A percentile compares a stretch with the other conserved stretches of the same genome.
phyloP scores from a whole-genome alignment of 2,797 vertebrate genomes.

The Sebastes variabilis region DNA sequence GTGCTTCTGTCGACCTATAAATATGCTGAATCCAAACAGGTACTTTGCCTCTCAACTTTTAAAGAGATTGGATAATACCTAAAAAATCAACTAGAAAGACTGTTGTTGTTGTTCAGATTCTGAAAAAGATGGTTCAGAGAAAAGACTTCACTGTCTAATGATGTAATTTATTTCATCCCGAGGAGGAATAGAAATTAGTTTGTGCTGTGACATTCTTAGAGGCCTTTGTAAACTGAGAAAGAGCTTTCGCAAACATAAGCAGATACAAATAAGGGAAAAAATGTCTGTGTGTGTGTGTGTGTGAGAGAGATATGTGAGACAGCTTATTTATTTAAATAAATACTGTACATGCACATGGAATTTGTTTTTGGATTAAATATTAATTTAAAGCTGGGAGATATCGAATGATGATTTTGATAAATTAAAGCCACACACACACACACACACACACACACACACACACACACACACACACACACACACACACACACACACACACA shows the following conservation, averaged over 20 bases:
- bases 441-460: not conserved
- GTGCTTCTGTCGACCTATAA: not conserved
- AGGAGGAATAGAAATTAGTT: not conserved
- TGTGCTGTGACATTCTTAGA: not conserved
- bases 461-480: not conserved
- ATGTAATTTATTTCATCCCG: not conserved
- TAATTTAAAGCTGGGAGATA: constrained; percentile 14
- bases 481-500: not conserved
- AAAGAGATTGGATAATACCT: not conserved
- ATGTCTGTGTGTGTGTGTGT: not conserved
- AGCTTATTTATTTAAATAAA: not conserved
- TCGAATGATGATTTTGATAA: not conserved
- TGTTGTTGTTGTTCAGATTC: not conserved
- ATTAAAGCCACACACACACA: not conserved
- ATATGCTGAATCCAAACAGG: not conserved
- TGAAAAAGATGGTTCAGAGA: not conserved
- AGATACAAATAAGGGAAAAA: constrained; percentile 4
- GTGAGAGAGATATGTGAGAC: not conserved
- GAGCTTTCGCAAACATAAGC: not conserved
- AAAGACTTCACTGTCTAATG: not conserved
- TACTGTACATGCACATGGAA: not conserved
- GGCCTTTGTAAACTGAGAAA: not conserved
- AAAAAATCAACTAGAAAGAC: not conserved
- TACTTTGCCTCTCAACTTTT: not conserved
- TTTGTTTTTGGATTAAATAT: constrained; percentile 21